Base-by-base conservation (phyloP, 2,113 vertebrate species). In the Acinonyx jubatus region DNA sequence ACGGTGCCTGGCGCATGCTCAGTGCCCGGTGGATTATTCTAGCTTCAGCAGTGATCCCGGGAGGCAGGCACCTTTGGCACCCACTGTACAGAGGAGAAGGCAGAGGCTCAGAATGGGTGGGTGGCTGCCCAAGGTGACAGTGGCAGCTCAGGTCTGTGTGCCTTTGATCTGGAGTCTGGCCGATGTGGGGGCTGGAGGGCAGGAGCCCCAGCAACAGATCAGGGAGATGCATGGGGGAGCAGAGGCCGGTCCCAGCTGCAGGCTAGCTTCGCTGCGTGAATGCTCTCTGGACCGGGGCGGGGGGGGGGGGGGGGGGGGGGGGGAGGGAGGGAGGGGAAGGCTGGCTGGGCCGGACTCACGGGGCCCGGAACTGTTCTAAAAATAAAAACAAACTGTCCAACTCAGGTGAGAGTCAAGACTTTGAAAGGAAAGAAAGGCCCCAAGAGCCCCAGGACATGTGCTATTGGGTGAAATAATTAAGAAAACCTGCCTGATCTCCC, bases 391-490 rank as follows among this genome's bases (percentile, higher is more conserved):
- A 50, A 74, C 52, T 23, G 27, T 74, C 84, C 76, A 83, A 94
- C 93, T 98, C 94, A 92, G 96, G 94, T 97, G 96, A 97, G 95
- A 97, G 1, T 4, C 79, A 86, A 95, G 84, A 81, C 27, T 50
- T 2, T 52, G 66, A 83, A 95, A 98, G 96, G 93, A 93, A 97
- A 45, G 94, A 93, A 86, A 76, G 79, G 68, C 89, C 50, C 91
- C 41, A 10, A 55, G 69, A 97, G 89, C 90, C 94, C 74, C 41
- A 69, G 78, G 96, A 93, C 96, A 93, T 41, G 5, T 89, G 95
- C 65, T 88, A 69, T 93, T 92, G 95, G 97, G 94, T 97, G 94
- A 90, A 98, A 95, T 98, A 97, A 98, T 98, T 96, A 96, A 97
- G 97, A 97, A 98, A 98, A 95, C 45, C 89, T 96, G 97, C 88